Evolutionary conservation across 2,113 vertebrate species (phyloP).

Genomic region (Morphnarchus princeps): DNA sequence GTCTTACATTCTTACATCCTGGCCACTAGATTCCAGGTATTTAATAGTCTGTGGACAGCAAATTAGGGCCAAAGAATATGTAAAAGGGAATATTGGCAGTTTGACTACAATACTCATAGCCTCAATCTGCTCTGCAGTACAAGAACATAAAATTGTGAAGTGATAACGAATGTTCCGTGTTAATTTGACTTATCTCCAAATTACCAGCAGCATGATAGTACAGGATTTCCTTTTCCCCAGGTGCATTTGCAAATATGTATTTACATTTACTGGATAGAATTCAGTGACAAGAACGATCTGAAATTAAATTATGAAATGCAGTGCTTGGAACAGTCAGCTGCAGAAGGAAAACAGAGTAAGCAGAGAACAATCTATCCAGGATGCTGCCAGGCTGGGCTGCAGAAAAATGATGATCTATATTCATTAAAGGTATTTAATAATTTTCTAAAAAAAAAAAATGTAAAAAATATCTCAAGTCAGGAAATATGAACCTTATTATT

Average conservation of each 20-base stretch:
- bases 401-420: background rate
- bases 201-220: background rate
- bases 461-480: conserved; percentile 15
- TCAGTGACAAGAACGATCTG: conserved; percentile 18
- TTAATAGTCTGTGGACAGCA: background rate
- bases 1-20: background rate
- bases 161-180: background rate
- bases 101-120: background rate
- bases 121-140: background rate
- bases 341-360: background rate
- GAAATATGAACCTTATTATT: conserved; percentile 56
- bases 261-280: conserved; percentile 8
- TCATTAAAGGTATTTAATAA: conserved; percentile 35
- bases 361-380: background rate
- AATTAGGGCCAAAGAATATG: background rate
- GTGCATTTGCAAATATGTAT: conserved; percentile 18
- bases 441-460: background rate
- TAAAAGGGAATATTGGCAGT: background rate
- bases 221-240: conserved; percentile 8
- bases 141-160: background rate
- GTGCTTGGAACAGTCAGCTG: background rate
- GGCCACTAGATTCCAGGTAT: background rate
- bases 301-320: background rate
- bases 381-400: background rate
- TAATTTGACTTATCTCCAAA: background rate